Conservation (phyloP, 2,888 invertebrate species). For the Rotaria magnacalcarata region DNA sequence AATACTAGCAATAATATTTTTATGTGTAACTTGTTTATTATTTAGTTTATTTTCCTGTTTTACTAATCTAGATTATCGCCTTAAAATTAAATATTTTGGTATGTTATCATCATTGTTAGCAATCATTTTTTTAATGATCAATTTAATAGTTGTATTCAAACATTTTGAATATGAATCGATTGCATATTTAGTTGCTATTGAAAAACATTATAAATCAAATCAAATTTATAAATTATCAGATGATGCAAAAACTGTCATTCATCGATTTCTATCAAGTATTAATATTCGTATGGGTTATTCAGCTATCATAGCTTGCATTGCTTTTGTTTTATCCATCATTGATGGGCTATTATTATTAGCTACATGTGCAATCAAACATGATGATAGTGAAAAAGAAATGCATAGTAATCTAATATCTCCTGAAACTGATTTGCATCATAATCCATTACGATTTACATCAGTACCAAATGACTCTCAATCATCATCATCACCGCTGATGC, state of each 20-base stretch:
- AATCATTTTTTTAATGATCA: background rate
- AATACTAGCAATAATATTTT: background rate
- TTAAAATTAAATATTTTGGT: background rate
- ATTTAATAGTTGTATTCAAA: background rate
- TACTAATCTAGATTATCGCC: background rate
- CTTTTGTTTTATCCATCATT: background rate
- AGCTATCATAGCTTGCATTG: background rate
- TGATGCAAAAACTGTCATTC: background rate
- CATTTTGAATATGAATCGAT: constrained; percentile 16
- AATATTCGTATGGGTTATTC: constrained; percentile 15
- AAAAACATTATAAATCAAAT: constrained; percentile 23
- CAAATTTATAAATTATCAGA: constrained; percentile 24
- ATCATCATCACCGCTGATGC: background rate
- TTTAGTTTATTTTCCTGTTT: background rate
- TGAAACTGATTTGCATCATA: background rate
- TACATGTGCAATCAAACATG: background rate
- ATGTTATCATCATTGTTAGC: background rate
- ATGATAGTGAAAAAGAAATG: background rate
- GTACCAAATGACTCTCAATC: background rate
- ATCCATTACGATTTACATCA: background rate
- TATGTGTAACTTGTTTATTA: background rate
- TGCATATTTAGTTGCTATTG: background rate
- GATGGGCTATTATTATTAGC: background rate
- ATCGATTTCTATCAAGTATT: background rate
- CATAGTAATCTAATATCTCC: background rate